Conservation (phyloP, 2,888 invertebrate species). For the Heliconius sara region DNA sequence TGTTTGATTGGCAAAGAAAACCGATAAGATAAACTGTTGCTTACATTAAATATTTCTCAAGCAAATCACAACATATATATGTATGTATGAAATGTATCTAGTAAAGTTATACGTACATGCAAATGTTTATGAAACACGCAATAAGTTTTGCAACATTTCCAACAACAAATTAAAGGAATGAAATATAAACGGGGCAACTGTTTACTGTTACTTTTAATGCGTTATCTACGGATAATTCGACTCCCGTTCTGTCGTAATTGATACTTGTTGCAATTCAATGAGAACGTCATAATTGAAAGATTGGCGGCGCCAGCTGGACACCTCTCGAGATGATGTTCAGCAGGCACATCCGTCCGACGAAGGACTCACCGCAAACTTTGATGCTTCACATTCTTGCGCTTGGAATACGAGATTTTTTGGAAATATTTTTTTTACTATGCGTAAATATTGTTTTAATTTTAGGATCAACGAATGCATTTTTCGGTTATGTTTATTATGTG, state of each 20-base stretch:
- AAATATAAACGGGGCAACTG: conserved; percentile 1
- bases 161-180: neutral
- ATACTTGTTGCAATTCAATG: conserved; percentile 56
- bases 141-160: neutral
- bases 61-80: conserved; percentile 46
- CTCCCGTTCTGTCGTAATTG: conserved; percentile 63
- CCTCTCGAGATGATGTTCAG: conserved; percentile 71
- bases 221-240: conserved; percentile 52
- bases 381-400: conserved; percentile 50
- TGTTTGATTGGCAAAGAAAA: conserved; percentile 60
- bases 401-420: conserved; percentile 20
- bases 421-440: neutral
- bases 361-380: conserved; percentile 56
- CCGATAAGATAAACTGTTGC: conserved; percentile 52
- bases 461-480: no score
- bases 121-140: conserved; percentile 9
- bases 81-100: conserved; percentile 18
- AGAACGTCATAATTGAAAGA: conserved; percentile 73
- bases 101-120: neutral
- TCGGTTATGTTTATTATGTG: no score
- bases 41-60: conserved; percentile 37
- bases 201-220: conserved; percentile 20
- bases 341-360: conserved; percentile 65
- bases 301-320: conserved; percentile 74
- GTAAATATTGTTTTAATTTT: neutral